A percentile compares a stretch with the other conserved stretches of the same genome.
Conservation (phyloP, 2,113 vertebrate genomes). For the Heptranchias perlo region DNA sequence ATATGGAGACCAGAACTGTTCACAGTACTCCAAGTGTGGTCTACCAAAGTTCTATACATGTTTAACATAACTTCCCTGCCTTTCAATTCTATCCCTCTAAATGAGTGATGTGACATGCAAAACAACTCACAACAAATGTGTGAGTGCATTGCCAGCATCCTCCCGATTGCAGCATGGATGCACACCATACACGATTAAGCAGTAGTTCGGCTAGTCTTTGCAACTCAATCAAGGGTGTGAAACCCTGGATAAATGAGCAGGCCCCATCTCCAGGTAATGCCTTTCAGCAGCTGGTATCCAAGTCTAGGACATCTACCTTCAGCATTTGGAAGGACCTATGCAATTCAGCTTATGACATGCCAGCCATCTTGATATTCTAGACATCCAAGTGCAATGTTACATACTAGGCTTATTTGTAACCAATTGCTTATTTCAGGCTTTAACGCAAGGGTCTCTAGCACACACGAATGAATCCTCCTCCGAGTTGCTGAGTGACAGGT, state of each 20-base stretch:
- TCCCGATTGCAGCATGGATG: neutral
- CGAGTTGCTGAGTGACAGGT: neutral
- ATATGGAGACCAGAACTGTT: too few relatives aligned
- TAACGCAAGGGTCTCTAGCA: neutral
- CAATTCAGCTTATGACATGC: neutral
- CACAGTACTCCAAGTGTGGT: too few relatives aligned
- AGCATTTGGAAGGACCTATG: neutral
- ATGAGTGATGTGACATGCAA: neutral
- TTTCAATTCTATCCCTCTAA: too few relatives aligned
- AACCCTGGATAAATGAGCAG: neutral
- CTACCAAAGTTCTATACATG: too few relatives aligned
- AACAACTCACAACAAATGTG: neutral
- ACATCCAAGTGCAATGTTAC: neutral
- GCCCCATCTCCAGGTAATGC: neutral
- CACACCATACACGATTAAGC: neutral
- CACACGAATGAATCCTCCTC: neutral
- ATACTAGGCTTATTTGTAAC: neutral
- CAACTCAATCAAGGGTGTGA: neutral
- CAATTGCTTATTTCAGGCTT: neutral
- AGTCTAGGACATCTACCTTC: neutral
- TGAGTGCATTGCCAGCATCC: neutral
- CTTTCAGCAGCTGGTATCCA: neutral
- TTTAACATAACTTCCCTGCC: too few relatives aligned
- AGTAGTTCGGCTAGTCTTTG: neutral
- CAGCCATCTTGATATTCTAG: neutral